Percentiles rank a stretch among this genome's conserved stretches.
These are phyloP conservation scores for Drymonia ruficornis DNA, from an alignment of 2,888 invertebrate genomes.

Conservation along the genomic window DNA sequence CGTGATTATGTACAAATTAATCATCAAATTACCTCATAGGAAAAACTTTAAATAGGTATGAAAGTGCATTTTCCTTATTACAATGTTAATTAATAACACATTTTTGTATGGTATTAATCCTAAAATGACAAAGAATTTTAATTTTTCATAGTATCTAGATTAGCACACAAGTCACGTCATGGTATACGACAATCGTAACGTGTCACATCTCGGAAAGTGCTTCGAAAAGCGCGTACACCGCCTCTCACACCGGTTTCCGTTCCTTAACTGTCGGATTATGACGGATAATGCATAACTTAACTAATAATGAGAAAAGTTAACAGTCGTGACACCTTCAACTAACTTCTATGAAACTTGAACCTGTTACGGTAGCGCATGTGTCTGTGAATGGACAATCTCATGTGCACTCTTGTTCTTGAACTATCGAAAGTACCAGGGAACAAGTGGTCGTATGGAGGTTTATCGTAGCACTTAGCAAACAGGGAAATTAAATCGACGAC, in stretches of 20 bases:
- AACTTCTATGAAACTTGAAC: not conserved
- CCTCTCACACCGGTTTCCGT: too few relatives aligned
- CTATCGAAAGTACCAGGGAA: not conserved
- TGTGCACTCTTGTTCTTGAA: not conserved
- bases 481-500: not conserved
- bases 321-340: conserved; percentile 1
- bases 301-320: conserved; percentile 4
- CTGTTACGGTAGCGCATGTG: not conserved
- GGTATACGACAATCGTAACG: not conserved
- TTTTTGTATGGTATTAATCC: too few relatives aligned
- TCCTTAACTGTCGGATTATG: conserved; percentile 2
- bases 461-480: not conserved
- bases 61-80: too few relatives aligned
- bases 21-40: too few relatives aligned
- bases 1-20: too few relatives aligned
- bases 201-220: not conserved
- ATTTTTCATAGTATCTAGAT: not conserved
- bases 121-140: not conserved
- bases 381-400: not conserved
- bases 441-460: not conserved
- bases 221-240: not conserved
- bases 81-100: too few relatives aligned
- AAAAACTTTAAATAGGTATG: too few relatives aligned
- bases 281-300: conserved; percentile 5
- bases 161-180: not conserved